Evolutionary conservation across 1,140 invertebrate species (phyloP).

Genomic region (Drosophila nigrodunni): DNA sequence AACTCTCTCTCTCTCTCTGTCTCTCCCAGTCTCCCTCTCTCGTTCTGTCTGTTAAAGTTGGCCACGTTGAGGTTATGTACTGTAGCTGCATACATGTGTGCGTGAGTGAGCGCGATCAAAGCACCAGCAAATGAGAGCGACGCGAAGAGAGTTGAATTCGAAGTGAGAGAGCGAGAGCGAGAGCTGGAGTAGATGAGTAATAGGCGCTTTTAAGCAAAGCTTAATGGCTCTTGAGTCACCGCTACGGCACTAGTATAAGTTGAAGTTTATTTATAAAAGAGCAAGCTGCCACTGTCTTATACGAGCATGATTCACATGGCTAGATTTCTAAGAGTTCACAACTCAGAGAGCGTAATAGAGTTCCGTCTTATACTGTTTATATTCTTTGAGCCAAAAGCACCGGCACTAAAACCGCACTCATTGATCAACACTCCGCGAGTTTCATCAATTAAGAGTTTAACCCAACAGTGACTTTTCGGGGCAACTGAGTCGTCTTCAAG

Average conservation of each 20-base stretch:
- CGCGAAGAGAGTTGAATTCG: background rate
- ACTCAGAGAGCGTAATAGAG: background rate
- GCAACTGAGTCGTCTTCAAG: slow-evolving; percentile 45
- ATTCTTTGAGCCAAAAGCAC: background rate
- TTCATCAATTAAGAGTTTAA: slow-evolving; percentile 66
- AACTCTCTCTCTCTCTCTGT: slow-evolving; percentile 6
- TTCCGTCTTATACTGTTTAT: slow-evolving; percentile 36
- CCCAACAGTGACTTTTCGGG: slow-evolving; percentile 55
- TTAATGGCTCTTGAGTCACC: slow-evolving; percentile 4
- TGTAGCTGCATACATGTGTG: slow-evolving; percentile 1
- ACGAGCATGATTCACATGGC: background rate
- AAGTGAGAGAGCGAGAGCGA: too few relatives aligned
- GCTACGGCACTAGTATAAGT: background rate
- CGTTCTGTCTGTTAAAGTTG: background rate
- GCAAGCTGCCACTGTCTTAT: background rate
- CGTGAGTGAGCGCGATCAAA: slow-evolving; percentile 20
- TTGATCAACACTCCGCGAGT: slow-evolving; percentile 4
- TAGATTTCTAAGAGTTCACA: background rate
- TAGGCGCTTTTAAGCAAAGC: background rate
- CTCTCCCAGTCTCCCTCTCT: slow-evolving; percentile 8
- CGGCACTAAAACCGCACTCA: background rate
- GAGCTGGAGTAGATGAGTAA: background rate
- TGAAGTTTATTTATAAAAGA: background rate
- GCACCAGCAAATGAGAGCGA: background rate
- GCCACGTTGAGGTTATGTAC: slow-evolving; percentile 67